phyloP scores from a whole-genome alignment of 2,113 vertebrate genomes.

The Chlorodrepanis virens region DNA sequence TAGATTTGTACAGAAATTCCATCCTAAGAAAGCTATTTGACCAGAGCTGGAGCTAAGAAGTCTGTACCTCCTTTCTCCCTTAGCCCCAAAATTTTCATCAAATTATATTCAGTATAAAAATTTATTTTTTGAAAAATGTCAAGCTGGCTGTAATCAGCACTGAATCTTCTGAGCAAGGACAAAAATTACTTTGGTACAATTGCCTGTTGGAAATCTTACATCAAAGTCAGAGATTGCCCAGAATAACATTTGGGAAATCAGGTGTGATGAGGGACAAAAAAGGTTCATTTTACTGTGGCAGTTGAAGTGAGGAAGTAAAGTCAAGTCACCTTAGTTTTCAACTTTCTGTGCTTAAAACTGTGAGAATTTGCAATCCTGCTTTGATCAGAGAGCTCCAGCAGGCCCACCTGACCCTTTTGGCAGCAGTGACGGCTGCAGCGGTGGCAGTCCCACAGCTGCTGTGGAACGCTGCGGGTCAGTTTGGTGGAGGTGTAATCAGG shows the following conservation, averaged over 20 bases:
- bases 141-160: neutral
- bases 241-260: neutral
- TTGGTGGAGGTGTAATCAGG: neutral
- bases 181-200: neutral
- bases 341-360: neutral
- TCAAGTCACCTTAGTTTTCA: neutral
- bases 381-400: neutral
- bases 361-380: neutral
- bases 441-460: neutral
- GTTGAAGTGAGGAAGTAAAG: neutral
- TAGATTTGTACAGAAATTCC: neutral
- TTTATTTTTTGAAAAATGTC: neutral
- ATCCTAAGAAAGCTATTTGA: neutral
- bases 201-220: neutral
- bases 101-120: neutral
- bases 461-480: neutral
- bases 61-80: neutral
- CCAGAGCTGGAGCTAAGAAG: neutral
- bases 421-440: fast-evolving
- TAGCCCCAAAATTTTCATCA: neutral
- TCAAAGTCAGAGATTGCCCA: neutral
- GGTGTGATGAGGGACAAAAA: neutral
- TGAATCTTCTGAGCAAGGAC: neutral
- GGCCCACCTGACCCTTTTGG: neutral
- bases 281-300: neutral